These are phyloP conservation scores for Stenolophus ochropezus DNA, from an alignment of 2,888 invertebrate species.

Conservation along the genomic window DNA sequence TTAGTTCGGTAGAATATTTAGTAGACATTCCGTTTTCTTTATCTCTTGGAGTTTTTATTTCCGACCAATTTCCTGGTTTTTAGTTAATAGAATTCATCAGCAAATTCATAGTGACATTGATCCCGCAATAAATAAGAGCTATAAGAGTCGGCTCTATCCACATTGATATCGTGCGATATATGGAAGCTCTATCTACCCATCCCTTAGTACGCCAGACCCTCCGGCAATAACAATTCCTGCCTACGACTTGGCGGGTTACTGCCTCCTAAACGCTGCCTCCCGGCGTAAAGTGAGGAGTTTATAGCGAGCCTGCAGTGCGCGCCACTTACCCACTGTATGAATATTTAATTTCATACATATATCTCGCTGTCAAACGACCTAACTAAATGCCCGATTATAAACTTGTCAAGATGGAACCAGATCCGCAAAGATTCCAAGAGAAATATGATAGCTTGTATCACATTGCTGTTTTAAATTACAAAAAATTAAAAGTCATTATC, in stretches of 20 bases:
- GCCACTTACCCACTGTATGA: not conserved
- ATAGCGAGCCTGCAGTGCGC: not conserved
- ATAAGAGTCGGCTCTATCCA: not conserved
- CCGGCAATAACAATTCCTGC: not conserved
- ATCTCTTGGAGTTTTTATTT: no score
- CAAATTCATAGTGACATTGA: not conserved
- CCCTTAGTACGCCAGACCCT: not conserved
- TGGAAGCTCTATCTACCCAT: not conserved
- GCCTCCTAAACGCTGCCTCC: not conserved
- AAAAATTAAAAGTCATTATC: no score
- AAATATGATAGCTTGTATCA: not conserved
- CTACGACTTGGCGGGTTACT: not conserved
- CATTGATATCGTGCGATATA: not conserved
- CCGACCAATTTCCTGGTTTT: not conserved
- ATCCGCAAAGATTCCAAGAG: not conserved
- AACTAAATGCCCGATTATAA: not conserved
- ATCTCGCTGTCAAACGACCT: not conserved
- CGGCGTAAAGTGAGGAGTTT: not conserved
- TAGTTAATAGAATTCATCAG: not conserved
- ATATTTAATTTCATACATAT: slow-evolving; percentile 9
- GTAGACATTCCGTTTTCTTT: no score
- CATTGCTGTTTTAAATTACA: no score
- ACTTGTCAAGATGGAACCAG: not conserved
- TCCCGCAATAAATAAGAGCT: not conserved
- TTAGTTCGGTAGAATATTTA: no score